phyloP scores from a whole-genome alignment of 92 coral and sea anemone genomes.

The Nematostella vectensis region DNA sequence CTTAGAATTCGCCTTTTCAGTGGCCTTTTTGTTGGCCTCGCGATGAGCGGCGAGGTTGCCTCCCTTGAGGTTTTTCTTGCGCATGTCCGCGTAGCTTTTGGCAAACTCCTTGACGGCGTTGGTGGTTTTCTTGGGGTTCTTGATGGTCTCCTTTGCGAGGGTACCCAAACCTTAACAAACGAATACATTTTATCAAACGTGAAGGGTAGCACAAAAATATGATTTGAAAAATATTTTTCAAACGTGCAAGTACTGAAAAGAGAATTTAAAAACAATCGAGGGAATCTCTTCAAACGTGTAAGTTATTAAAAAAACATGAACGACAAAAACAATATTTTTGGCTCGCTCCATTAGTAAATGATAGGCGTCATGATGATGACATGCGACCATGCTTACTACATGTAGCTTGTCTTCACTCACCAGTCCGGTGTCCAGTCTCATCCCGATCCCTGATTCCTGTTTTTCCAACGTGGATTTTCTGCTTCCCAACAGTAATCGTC shows the following conservation, averaged over 20 bases:
- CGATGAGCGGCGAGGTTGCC: constrained; percentile 51
- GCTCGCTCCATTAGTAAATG: no score
- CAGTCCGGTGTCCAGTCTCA: constrained; percentile 60
- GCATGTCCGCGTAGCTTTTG: constrained; percentile 46
- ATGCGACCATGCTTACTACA: neutral
- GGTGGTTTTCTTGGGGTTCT: constrained; percentile 26
- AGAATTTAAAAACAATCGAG: no score
- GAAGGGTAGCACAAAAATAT: no score
- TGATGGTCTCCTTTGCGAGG: constrained; percentile 15
- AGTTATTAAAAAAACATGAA: no score
- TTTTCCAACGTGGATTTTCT: constrained; percentile 20
- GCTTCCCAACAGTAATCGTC: constrained; percentile 15
- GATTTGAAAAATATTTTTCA: no score
- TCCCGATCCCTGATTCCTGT: constrained; percentile 38
- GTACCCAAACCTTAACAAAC: constrained; percentile 48
- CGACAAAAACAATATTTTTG: no score
- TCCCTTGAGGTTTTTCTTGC: constrained; percentile 24
- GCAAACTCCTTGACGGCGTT: constrained; percentile 31
- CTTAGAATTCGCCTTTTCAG: constrained; percentile 31
- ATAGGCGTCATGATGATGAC: neutral
- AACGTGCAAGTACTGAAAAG: no score
- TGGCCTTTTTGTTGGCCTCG: constrained; percentile 46
- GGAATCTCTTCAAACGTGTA: no score
- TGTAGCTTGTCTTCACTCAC: constrained; percentile 5
- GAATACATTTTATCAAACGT: neutral